Conservation (phyloP, 2,888 invertebrate genomes). For the Pachliopta kotzebuea region DNA sequence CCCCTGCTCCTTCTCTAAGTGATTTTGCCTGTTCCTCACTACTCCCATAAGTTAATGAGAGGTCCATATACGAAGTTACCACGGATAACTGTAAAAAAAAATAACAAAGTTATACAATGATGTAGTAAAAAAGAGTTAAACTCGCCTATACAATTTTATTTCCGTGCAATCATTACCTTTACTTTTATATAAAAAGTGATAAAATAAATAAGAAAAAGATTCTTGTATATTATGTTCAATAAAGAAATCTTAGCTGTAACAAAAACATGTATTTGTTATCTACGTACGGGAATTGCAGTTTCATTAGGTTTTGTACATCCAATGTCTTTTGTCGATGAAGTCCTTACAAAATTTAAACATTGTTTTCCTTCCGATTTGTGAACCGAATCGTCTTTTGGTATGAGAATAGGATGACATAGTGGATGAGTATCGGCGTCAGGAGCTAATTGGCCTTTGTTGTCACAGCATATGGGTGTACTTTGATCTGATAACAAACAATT, state of each 20-base stretch:
- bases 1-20: slow-evolving; percentile 13
- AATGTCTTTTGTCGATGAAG: slow-evolving; percentile 13
- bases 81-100: slow-evolving; percentile 13
- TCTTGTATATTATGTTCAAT: too few species aligned
- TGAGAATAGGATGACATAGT: slow-evolving; percentile 15
- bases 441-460: slow-evolving; percentile 10
- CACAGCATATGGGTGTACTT: slow-evolving; percentile 14
- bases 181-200: too few species aligned
- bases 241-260: too few species aligned
- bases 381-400: slow-evolving; percentile 16
- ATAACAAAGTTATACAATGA: too few species aligned
- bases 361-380: slow-evolving; percentile 13
- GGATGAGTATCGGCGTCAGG: slow-evolving; percentile 14
- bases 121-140: too few species aligned
- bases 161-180: too few species aligned
- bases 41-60: slow-evolving; percentile 18
- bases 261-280: too few species aligned
- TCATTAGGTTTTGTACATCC: slow-evolving; percentile 13
- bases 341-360: slow-evolving; percentile 24
- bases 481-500: slow-evolving; percentile 1
- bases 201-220: too few species aligned
- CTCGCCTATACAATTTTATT: too few species aligned
- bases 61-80: slow-evolving; percentile 25
- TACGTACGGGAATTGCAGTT: slow-evolving; percentile 19
- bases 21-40: slow-evolving; percentile 7